These are phyloP conservation scores for Cyclargus thomasi DNA, from an alignment of 1,140 invertebrate genomes.

Conservation along the genomic window DNA sequence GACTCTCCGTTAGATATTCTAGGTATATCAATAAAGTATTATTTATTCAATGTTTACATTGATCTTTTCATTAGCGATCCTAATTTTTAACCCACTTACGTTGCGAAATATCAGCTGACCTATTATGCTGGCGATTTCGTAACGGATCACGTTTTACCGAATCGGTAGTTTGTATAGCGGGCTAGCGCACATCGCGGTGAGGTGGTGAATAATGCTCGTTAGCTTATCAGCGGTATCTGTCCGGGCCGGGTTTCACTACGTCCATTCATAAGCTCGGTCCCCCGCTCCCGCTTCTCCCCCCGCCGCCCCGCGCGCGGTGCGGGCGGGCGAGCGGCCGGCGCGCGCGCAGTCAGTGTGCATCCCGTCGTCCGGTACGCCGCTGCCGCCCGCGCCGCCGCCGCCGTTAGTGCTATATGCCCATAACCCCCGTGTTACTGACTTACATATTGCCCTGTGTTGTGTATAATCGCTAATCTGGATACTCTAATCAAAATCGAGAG, in stretches of 20 bases:
- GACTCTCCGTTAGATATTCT: no score
- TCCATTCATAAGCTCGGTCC: conserved; percentile 67
- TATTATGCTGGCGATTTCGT: conserved; percentile 8
- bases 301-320: conserved; percentile 52
- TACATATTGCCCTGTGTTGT: conserved; percentile 51
- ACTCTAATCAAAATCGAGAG: conserved; percentile 67
- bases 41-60: conserved; percentile 15
- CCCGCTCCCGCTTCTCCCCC: conserved; percentile 53
- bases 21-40: conserved; percentile 10
- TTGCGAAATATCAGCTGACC: conserved; percentile 7
- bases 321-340: conserved; percentile 53
- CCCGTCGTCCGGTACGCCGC: conserved; percentile 44
- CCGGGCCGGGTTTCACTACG: conserved; percentile 59
- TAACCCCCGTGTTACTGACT: conserved; percentile 49
- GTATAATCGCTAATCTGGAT: conserved; percentile 65
- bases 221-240: conserved; percentile 65
- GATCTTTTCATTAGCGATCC: background rate
- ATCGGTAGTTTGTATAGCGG: background rate
- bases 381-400: conserved; percentile 32
- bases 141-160: conserved; percentile 7
- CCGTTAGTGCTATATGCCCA: conserved; percentile 52
- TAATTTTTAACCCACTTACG: background rate
- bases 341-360: conserved; percentile 43
- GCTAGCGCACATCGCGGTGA: conserved; percentile 22
- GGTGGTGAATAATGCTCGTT: conserved; percentile 33